Conservation (phyloP, 2,888 invertebrate species). For the Coenonympha glycerion region DNA sequence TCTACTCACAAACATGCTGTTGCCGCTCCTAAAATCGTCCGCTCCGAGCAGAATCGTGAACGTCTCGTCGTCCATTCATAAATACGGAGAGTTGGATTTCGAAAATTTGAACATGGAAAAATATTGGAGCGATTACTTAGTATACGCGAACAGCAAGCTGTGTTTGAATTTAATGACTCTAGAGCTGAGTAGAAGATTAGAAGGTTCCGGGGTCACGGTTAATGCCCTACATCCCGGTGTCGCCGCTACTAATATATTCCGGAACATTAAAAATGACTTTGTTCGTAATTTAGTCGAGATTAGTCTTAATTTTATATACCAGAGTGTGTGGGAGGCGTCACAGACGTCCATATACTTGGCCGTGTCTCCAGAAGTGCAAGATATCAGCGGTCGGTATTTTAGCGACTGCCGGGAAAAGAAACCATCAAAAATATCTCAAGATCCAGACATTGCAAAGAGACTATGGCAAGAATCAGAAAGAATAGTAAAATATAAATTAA, state of each 20-base stretch:
- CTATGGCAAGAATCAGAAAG: slow-evolving; percentile 81
- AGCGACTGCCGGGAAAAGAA: slow-evolving; percentile 73
- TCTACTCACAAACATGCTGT: slow-evolving; percentile 79
- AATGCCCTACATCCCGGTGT: slow-evolving; percentile 84
- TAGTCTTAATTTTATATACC: slow-evolving; percentile 60
- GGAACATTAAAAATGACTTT: slow-evolving; percentile 72
- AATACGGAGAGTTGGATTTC: slow-evolving; percentile 61
- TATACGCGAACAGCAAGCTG: slow-evolving; percentile 75
- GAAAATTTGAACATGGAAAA: slow-evolving; percentile 70
- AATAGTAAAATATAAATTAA: slow-evolving; percentile 48
- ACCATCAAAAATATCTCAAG: slow-evolving; percentile 69
- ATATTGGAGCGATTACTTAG: slow-evolving; percentile 68
- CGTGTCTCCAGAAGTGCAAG: slow-evolving; percentile 72
- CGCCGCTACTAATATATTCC: slow-evolving; percentile 78
- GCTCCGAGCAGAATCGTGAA: slow-evolving; percentile 79
- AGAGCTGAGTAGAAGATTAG: slow-evolving; percentile 75
- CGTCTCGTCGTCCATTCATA: slow-evolving; percentile 78
- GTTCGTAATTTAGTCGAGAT: slow-evolving; percentile 46
- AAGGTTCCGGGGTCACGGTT: slow-evolving; percentile 79
- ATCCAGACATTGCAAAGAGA: slow-evolving; percentile 72
- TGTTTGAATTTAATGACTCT: slow-evolving; percentile 79
- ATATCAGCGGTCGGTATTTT: slow-evolving; percentile 80
- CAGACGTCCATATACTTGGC: slow-evolving; percentile 78
- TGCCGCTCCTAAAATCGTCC: slow-evolving; percentile 71
- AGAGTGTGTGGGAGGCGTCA: slow-evolving; percentile 78